Conservation (phyloP, 1,140 invertebrate genomes). For the Calephelis virginiensis region DNA sequence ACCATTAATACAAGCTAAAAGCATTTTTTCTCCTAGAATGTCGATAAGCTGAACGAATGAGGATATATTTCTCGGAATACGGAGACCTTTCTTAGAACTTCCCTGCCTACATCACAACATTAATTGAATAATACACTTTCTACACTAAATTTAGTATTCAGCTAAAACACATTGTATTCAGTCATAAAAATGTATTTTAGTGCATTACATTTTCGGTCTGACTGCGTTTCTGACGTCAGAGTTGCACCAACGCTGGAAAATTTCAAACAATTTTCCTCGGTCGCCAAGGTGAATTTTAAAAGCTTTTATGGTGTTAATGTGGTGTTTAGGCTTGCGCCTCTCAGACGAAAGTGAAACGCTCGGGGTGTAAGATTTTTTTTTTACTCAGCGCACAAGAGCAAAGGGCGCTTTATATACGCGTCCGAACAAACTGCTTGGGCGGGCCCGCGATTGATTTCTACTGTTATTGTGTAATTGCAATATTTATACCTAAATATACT, state of each 20-base stretch:
- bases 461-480: not conserved
- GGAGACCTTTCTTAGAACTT: constrained; percentile 29
- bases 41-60: not conserved
- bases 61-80: constrained; percentile 23
- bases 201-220: not conserved
- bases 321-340: constrained; percentile 55
- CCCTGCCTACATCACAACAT: constrained; percentile 23
- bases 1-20: not conserved
- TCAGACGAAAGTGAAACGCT: constrained; percentile 42
- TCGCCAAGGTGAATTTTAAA: constrained; percentile 24
- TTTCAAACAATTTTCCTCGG: constrained; percentile 62
- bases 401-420: constrained; percentile 46
- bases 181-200: not conserved
- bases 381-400: constrained; percentile 33
- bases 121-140: not conserved
- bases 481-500: not conserved
- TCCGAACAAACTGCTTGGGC: constrained; percentile 48
- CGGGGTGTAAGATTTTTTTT: constrained; percentile 49
- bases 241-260: constrained; percentile 55
- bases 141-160: not conserved
- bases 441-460: constrained; percentile 34
- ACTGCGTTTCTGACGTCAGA: constrained; percentile 42
- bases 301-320: constrained; percentile 31
- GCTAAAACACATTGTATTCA: not conserved
- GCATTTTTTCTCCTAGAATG: not conserved